phyloP scores from a whole-genome alignment of 92 coral and sea anemone species.

The Paramuricea clavata region DNA sequence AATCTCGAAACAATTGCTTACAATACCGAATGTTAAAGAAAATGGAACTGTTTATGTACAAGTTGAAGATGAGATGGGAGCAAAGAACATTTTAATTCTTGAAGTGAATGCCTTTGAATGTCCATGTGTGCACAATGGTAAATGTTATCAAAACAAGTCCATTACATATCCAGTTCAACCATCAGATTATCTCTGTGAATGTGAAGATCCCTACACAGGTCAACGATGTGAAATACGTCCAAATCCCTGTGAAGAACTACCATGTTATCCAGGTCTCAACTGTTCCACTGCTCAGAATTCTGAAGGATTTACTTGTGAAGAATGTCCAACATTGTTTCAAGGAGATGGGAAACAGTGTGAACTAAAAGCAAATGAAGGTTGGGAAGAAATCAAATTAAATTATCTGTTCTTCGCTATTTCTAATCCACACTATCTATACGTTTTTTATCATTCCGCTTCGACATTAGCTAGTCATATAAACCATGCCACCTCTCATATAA shows the following conservation, averaged over 20 bases:
- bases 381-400: neutral
- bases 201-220: neutral
- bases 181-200: neutral
- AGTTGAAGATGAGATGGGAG: slow-evolving; percentile 24
- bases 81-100: neutral
- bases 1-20: neutral
- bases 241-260: slow-evolving; percentile 4
- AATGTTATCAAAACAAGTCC: neutral
- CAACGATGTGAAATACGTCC: neutral
- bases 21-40: neutral
- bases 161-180: neutral
- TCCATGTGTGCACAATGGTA: slow-evolving; percentile 7
- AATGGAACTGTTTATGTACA: slow-evolving; percentile 10
- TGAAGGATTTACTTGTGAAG: slow-evolving; percentile 16
- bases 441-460: neutral
- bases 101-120: neutral
- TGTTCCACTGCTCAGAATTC: neutral
- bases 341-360: slow-evolving; percentile 29
- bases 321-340: slow-evolving; percentile 25
- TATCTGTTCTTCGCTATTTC: neutral
- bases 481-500: no score
- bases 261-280: slow-evolving; percentile 17
- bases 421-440: neutral
- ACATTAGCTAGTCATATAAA: neutral
- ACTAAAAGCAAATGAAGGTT: neutral